Conservation (phyloP, 2,888 invertebrate species). For the Himalopsyche kuldschensis region DNA sequence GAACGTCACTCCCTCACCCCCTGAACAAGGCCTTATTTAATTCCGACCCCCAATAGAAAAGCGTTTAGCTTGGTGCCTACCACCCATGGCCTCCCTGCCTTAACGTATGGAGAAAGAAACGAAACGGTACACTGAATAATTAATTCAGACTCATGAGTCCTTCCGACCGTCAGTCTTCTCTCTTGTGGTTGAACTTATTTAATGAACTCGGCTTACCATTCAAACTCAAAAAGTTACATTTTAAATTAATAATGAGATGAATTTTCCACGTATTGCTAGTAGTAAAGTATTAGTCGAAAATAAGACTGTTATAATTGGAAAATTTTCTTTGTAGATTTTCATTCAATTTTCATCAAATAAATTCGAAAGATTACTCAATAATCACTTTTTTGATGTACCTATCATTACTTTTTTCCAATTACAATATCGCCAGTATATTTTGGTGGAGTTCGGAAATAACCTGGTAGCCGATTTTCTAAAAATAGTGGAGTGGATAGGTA, state of each 20-base stretch:
- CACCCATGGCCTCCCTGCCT: background rate
- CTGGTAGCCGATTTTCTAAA: too few species aligned
- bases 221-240: background rate
- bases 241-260: background rate
- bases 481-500: too few species aligned
- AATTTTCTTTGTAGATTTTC: too few species aligned
- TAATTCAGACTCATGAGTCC: slow-evolving; percentile 38
- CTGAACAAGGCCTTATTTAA: slow-evolving; percentile 33
- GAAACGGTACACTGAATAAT: slow-evolving; percentile 36
- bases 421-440: too few species aligned
- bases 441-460: too few species aligned
- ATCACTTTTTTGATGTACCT: too few species aligned
- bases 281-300: background rate
- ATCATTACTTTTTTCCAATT: too few species aligned
- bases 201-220: slow-evolving; percentile 31
- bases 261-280: background rate
- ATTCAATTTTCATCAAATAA: too few species aligned
- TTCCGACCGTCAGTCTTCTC: slow-evolving; percentile 18
- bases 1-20: slow-evolving; percentile 25
- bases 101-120: slow-evolving; percentile 31
- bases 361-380: too few species aligned
- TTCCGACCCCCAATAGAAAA: slow-evolving; percentile 37
- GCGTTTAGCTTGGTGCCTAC: slow-evolving; percentile 32
- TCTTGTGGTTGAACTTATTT: slow-evolving; percentile 35
- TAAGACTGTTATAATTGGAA: too few species aligned